These are phyloP conservation scores for Tetrapedia diversipes DNA, from an alignment of 2,888 invertebrate species.

Conservation along the genomic window DNA sequence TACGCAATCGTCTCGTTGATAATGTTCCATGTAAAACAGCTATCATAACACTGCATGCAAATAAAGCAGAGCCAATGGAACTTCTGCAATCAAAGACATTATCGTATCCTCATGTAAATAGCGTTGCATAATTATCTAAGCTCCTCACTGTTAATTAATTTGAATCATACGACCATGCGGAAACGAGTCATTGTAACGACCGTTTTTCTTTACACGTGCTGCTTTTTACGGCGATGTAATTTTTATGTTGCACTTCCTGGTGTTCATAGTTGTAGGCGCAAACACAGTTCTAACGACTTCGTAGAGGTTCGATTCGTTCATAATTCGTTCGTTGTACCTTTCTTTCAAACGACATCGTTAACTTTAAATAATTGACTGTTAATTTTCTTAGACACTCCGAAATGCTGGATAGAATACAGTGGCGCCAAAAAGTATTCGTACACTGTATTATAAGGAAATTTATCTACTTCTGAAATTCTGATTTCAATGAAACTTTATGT, in stretches of 20 bases:
- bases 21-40: background rate
- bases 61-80: background rate
- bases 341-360: too few species aligned
- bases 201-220: background rate
- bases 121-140: slow-evolving; percentile 13
- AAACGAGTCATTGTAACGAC: slow-evolving; percentile 8
- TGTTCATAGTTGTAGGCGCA: background rate
- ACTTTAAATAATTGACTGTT: too few species aligned
- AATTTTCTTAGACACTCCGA: too few species aligned
- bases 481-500: too few species aligned
- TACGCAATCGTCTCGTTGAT: background rate
- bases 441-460: too few species aligned
- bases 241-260: background rate
- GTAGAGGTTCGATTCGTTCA: too few species aligned
- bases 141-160: slow-evolving; percentile 16
- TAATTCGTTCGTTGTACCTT: too few species aligned
- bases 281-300: too few species aligned
- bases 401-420: too few species aligned
- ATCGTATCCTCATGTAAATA: background rate
- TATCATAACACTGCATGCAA: background rate
- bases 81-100: background rate
- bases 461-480: too few species aligned
- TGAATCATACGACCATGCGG: slow-evolving; percentile 11
- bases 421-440: too few species aligned
- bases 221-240: background rate